A percentile compares a stretch with the other conserved stretches of the same genome.
Evolutionary conservation across 2,797 vertebrate species (phyloP).

Genomic region (Muscicapa comitata): DNA sequence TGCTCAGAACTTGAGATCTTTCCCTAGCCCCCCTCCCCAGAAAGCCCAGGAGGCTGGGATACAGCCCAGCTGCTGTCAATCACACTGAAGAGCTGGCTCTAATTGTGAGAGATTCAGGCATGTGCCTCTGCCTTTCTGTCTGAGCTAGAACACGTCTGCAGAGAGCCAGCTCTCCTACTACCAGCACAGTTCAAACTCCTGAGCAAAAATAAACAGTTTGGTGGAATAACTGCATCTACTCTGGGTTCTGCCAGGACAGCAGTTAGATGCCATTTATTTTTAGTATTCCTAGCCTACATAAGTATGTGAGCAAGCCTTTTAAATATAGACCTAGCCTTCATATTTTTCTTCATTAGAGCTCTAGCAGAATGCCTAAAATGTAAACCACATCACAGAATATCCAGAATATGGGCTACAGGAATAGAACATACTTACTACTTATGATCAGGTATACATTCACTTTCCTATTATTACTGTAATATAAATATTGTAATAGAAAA

Average conservation of each 20-base stretch:
- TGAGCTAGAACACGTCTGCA: slow-evolving; percentile 4
- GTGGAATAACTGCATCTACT: slow-evolving; percentile 7
- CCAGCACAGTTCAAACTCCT: background rate
- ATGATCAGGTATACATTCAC: background rate
- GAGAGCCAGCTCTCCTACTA: slow-evolving; percentile 10
- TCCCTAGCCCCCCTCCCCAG: background rate
- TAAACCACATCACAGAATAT: background rate
- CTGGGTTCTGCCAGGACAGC: slow-evolving; percentile 46
- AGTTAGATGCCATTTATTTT: slow-evolving; percentile 42
- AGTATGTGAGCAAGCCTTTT: slow-evolving; percentile 43
- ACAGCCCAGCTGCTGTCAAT: slow-evolving; percentile 42
- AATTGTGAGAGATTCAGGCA: background rate
- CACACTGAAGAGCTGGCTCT: slow-evolving; percentile 31
- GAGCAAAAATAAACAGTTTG: slow-evolving; percentile 50
- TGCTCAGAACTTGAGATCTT: background rate
- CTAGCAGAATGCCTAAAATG: background rate
- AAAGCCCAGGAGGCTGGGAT: slow-evolving; percentile 41
- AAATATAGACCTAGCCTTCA: slow-evolving; percentile 43
- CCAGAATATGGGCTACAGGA: background rate
- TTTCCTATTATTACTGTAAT: background rate
- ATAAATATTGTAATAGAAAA: background rate
- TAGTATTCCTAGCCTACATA: slow-evolving; percentile 54
- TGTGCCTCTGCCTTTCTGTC: slow-evolving; percentile 23
- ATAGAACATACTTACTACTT: background rate
- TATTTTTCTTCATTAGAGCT: slow-evolving; percentile 47